A percentile compares a stretch with the other conserved stretches of the same genome.
phyloP scores from a whole-genome alignment of 2,113 vertebrate species.

The Tragulus kanchil region DNA sequence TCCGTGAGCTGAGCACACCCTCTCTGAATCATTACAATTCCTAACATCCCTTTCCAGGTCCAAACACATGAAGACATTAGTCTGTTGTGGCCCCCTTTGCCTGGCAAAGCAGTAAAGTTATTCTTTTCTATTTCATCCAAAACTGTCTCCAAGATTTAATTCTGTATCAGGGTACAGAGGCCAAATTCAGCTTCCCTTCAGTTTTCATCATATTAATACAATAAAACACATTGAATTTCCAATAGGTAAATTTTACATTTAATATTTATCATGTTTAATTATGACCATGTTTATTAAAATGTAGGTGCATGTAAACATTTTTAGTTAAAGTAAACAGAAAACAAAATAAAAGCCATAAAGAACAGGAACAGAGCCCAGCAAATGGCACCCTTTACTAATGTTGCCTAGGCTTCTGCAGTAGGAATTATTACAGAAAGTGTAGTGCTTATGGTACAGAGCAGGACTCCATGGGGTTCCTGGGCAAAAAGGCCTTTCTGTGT shows the following conservation, averaged over 20 bases:
- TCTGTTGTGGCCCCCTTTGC: background rate
- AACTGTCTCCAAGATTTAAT: background rate
- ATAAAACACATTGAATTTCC: background rate
- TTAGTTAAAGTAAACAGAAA: background rate
- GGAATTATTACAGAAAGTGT: background rate
- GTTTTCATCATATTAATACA: background rate
- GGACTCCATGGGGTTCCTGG: background rate
- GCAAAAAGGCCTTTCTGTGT: background rate
- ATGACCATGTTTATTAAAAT: background rate
- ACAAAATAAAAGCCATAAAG: background rate
- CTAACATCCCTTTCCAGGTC: background rate
- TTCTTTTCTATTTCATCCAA: background rate
- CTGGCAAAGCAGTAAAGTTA: background rate
- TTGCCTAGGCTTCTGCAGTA: background rate
- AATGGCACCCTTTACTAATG: background rate
- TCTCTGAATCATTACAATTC: background rate
- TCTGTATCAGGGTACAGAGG: rapidly evolving
- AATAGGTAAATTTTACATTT: background rate
- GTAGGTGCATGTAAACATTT: background rate
- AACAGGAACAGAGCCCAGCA: background rate
- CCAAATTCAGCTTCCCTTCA: background rate
- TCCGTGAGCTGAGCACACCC: background rate
- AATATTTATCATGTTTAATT: background rate
- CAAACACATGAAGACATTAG: no score
- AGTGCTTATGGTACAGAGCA: background rate